Evolutionary conservation across 2,888 invertebrate genomes (phyloP), one percentile per base, ranked within the genome.

Genomic region (Eristalis pertinax): DNA sequence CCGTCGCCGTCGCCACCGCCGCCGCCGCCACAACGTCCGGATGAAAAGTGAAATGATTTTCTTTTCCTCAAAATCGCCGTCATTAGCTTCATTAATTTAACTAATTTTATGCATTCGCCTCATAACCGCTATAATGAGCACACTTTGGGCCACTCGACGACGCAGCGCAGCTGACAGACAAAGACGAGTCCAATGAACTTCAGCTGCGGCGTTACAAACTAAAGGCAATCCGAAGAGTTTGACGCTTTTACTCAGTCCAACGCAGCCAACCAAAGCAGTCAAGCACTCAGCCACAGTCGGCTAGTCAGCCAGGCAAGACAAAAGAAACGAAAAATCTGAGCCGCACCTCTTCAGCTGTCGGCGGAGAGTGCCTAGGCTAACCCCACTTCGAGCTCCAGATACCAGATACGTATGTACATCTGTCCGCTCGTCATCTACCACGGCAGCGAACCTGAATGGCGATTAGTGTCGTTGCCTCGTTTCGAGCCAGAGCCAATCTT

Each of bases 41-140:
- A 78, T 86, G 74, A 86, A 86, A 86, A 86, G 86, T 86, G 86
- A 86, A 86, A 86, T 86, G 86, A 86, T 86, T 86, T 86, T 78
- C 77, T 78, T 78, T 78, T 78, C 58, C 56, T 41, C 56, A 22
- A 58, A 65, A 41, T 69, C 26, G 58, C 35, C 24, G 38, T 65
- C 64, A 68, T 74, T 78, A 82, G 56, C 60, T 67, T 41, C 65
- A 29, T 78, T 83, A 83, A 86, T 86, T 78, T 65, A 68, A 75
- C 65, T 63, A 70, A 83, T 86, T 86, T 79, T 78, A 75, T 83
- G 67, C 78, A 63, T 62, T 75, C 32, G 73, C 62, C 74, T 68
- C 85, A 78, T 82, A 86, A 86, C 77, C 64, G 41, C 73, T 64
- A 74, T 78, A 74, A 74, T 70, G 56, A 77, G 77, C 77, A 78